Conservation (phyloP, 2,113 vertebrate species). For the Empidonax alnorum region DNA sequence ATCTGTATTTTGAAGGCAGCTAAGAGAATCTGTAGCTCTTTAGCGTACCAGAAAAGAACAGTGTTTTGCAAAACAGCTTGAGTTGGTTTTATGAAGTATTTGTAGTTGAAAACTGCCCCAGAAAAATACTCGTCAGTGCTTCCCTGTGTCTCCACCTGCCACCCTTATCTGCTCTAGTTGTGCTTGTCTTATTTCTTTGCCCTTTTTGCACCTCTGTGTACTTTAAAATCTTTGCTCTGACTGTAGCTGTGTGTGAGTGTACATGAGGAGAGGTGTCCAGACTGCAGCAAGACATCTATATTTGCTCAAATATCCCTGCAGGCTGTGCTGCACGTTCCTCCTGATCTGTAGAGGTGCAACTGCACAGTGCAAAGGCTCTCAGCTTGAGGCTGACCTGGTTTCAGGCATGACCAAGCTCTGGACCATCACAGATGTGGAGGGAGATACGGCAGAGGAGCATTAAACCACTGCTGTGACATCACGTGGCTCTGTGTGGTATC, state of each 20-base stretch:
- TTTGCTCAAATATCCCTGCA: not conserved
- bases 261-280: not conserved
- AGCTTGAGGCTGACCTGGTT: not conserved
- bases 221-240: not conserved
- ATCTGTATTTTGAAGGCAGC: not conserved
- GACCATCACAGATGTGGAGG: rapidly evolving
- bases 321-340: rapidly evolving
- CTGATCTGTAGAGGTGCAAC: not conserved
- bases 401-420: not conserved
- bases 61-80: not conserved
- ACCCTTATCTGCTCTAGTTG: not conserved
- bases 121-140: not conserved
- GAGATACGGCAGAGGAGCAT: not conserved
- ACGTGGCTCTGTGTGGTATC: rapidly evolving
- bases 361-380: not conserved
- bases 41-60: not conserved
- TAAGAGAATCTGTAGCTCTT: not conserved
- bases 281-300: not conserved
- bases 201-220: not conserved
- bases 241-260: not conserved
- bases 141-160: not conserved
- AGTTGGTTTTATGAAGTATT: not conserved
- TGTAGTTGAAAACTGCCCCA: not conserved
- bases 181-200: not conserved
- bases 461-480: rapidly evolving